Evolutionary conservation across 2,113 vertebrate species (phyloP).

Genomic region (Eurystomus gularis): DNA sequence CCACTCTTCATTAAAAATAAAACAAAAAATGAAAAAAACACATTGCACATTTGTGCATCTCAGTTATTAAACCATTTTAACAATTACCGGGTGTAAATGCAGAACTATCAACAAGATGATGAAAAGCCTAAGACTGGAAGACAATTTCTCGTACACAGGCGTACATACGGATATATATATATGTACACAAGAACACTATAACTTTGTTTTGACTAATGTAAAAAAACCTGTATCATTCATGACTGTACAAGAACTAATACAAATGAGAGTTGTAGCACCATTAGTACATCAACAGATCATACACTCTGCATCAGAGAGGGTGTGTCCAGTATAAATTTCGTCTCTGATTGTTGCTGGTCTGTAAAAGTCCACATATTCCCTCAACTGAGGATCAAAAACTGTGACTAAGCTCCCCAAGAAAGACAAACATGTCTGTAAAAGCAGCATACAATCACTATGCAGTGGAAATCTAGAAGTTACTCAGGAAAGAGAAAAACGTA

Average conservation of each 20-base stretch:
- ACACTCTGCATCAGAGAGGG: not conserved
- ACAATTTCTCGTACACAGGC: not conserved
- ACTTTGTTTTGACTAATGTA: not conserved
- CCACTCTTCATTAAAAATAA: not conserved
- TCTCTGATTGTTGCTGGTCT: not conserved
- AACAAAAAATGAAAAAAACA: not conserved
- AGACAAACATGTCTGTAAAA: not conserved
- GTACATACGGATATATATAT: fast-evolving
- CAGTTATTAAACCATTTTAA: not conserved
- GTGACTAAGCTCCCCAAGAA: not conserved
- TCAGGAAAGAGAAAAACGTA: not conserved
- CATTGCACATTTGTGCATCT: not conserved
- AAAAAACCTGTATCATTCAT: not conserved
- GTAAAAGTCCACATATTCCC: not conserved
- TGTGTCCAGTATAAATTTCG: not conserved
- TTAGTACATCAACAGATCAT: not conserved
- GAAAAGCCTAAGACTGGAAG: not conserved
- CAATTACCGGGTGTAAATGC: not conserved
- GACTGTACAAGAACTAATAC: not conserved
- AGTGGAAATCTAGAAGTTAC: not conserved
- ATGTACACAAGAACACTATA: not conserved
- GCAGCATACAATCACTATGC: no score
- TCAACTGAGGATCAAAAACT: not conserved
- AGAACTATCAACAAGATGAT: not conserved
- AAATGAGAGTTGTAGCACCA: not conserved